These are phyloP conservation scores for Myopa testacea DNA, from an alignment of 2,888 invertebrate species.

Conservation along the genomic window DNA sequence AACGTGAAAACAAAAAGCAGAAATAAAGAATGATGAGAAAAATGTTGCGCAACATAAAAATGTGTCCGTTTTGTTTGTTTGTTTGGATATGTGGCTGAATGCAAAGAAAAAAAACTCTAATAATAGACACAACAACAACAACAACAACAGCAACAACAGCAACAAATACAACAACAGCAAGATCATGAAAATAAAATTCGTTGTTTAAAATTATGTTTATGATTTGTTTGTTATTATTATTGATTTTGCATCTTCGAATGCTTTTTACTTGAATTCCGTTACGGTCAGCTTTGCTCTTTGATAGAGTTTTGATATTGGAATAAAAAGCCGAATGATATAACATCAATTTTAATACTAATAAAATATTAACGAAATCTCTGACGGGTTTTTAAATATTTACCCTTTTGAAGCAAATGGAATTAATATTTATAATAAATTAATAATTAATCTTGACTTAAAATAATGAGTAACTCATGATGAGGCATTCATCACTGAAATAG, in stretches of 20 bases:
- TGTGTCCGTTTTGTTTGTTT: slow-evolving; percentile 2
- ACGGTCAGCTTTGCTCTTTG: no score
- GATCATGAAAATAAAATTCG: slow-evolving; percentile 12
- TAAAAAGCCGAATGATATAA: no score
- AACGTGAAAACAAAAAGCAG: slow-evolving; percentile 1
- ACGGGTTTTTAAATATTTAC: no score
- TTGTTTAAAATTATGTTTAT: not conserved
- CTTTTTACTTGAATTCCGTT: no score
- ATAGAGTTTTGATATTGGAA: no score
- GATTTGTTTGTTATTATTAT: not conserved
- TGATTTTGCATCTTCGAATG: not conserved
- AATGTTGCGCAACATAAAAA: slow-evolving; percentile 10
- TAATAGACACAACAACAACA: not conserved
- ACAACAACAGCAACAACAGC: not conserved
- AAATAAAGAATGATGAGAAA: slow-evolving; percentile 11
- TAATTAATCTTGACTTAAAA: no score
- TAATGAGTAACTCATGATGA: no score
- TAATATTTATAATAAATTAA: no score
- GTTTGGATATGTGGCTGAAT: not conserved
- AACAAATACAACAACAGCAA: not conserved
- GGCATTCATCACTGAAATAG: no score
- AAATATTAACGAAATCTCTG: no score
- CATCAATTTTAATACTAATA: no score
- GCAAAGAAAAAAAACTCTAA: not conserved
- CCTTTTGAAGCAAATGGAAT: no score